Conservation (phyloP, 2,888 invertebrate genomes). For the Dyspetes luteomarginatus region DNA sequence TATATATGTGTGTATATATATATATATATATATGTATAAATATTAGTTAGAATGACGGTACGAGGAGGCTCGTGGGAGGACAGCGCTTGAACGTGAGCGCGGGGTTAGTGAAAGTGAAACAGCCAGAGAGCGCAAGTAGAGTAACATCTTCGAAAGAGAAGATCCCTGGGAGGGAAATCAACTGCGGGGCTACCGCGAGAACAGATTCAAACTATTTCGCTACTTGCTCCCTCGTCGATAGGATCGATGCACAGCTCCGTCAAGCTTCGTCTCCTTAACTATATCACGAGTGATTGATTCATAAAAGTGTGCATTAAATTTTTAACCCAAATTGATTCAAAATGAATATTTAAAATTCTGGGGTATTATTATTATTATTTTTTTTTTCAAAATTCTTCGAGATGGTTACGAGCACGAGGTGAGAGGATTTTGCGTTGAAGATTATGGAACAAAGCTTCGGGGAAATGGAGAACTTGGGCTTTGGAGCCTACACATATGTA, state of each 20-base stretch:
- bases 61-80: slow-evolving; percentile 78
- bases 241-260: slow-evolving; percentile 49
- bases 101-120: slow-evolving; percentile 81
- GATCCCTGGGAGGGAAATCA: background rate
- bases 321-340: too few species aligned
- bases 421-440: too few species aligned
- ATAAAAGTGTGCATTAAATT: background rate
- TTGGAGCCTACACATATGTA: slow-evolving; percentile 10
- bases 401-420: too few species aligned
- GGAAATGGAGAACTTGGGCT: slow-evolving; percentile 30
- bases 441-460: too few species aligned
- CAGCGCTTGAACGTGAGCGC: slow-evolving; percentile 56
- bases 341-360: too few species aligned
- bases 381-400: too few species aligned
- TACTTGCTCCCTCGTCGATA: slow-evolving; percentile 56
- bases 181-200: slow-evolving; percentile 14
- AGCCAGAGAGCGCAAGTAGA: slow-evolving; percentile 76
- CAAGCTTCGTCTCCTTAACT: background rate
- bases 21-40: background rate
- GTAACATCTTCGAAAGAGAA: slow-evolving; percentile 76
- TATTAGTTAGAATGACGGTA: background rate
- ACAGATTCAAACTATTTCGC: slow-evolving; percentile 53
- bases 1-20: background rate
- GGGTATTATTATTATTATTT: too few species aligned
- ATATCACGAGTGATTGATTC: background rate